A percentile compares a stretch with the other conserved stretches of the same genome.
These are phyloP conservation scores for Byasa hedistus DNA, from an alignment of 2,888 invertebrate species.

Conservation along the genomic window DNA sequence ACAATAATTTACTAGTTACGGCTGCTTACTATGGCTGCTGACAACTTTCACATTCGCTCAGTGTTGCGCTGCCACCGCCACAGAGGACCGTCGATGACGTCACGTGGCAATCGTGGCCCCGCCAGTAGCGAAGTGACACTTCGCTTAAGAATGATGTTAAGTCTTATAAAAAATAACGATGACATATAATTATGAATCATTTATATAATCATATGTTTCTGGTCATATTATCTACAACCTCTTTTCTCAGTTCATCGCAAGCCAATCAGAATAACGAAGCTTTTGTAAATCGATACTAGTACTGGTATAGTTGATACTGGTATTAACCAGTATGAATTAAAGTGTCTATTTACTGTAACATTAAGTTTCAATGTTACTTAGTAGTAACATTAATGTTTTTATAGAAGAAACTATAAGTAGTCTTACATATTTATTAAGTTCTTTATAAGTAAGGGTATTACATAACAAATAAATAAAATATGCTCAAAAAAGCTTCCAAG, in stretches of 20 bases:
- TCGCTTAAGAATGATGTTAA: constrained; percentile 22
- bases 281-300: neutral
- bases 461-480: too few species aligned
- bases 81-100: constrained; percentile 54
- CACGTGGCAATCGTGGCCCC: constrained; percentile 41
- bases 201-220: constrained; percentile 11
- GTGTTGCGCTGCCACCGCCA: constrained; percentile 62
- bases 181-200: constrained; percentile 8
- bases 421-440: too few species aligned
- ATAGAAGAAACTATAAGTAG: too few species aligned
- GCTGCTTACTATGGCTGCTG: constrained; percentile 51
- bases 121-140: constrained; percentile 38
- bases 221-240: neutral
- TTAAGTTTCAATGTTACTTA: too few species aligned
- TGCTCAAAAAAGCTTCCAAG: too few species aligned
- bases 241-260: neutral
- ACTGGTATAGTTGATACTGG: too few species aligned
- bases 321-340: neutral
- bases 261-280: neutral
- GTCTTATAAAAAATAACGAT: constrained; percentile 9
- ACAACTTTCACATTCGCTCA: constrained; percentile 77
- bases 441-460: too few species aligned
- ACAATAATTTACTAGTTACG: constrained; percentile 63
- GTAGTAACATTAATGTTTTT: too few species aligned
- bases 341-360: neutral